Base-by-base conservation (phyloP, 2,113 vertebrate species). In the Gopherus flavomarginatus region DNA sequence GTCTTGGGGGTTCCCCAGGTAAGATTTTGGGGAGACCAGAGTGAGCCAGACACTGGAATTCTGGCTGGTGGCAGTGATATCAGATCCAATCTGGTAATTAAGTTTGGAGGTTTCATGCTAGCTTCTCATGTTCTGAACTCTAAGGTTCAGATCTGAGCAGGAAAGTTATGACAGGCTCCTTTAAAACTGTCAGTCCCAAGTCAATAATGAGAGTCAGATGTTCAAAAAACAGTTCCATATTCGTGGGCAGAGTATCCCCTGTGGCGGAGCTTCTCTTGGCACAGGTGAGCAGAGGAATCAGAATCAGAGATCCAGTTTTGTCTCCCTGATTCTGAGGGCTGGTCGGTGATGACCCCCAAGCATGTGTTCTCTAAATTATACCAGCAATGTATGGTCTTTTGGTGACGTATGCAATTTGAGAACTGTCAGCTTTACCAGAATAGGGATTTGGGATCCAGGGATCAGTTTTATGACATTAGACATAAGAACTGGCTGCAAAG, bases 141-240 rank as follows among this genome's bases (percentile, higher is more conserved):
- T 42, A 42, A 42, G 42, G 42, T 42, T 42, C 42, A 42, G 42
- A 42, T 42, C 42, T 42, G 42, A 42, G 42, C 4, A 42, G 42
- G 42, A 42, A 42, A 42, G 42, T 42, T 42, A 42, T 42, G 42
- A 42, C 62, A 35, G 62, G 7, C 31, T 35, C 14, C 62, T 65
- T 65, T 65, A 65, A 65, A 65, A 35, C 62, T 65, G 31, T 65
- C 16, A 35, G 12, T 6, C 81, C 35, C n/a, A 21, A 56, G 10
- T 22, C 49, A 92, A 42, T 16, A 92, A 88, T 52, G 54, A 83
- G 89, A 96, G 79, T 62, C 27, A 79, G n/a, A 57, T 83, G 49
- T 85, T 92, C 56, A 86, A 91, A 92, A 12, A 38, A 53, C 38
- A 83, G 54, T 10, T 65, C 62, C 14, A 65, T 65, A 65, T 35